These are phyloP conservation scores for Pteropus alecto DNA, from an alignment of 2,113 vertebrate species.

Conservation along the genomic window DNA sequence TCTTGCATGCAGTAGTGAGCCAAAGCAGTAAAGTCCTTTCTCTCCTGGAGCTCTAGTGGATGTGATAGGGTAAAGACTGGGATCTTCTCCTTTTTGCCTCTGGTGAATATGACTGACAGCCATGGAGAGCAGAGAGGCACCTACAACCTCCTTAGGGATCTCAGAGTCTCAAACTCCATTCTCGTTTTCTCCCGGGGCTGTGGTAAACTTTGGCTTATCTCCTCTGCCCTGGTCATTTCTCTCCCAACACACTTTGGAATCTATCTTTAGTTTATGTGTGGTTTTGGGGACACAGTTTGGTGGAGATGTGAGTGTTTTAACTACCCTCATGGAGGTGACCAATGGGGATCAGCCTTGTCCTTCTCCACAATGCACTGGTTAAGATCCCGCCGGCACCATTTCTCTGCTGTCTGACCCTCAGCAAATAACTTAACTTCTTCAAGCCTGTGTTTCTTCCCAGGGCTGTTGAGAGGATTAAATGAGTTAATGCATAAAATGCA, in stretches of 20 bases:
- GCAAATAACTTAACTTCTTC: background rate
- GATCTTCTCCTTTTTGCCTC: background rate
- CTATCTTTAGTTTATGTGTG: background rate
- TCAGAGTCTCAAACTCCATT: background rate
- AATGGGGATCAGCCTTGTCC: background rate
- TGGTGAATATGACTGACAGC: background rate
- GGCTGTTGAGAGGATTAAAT: background rate
- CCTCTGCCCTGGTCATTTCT: background rate
- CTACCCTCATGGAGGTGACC: background rate
- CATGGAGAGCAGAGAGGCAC: background rate
- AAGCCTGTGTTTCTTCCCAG: background rate
- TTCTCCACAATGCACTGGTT: background rate
- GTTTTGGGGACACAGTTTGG: background rate
- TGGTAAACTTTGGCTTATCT: background rate
- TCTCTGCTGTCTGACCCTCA: background rate
- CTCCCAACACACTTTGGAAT: background rate
- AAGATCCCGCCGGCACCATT: background rate
- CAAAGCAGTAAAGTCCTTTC: background rate
- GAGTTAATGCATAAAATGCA: background rate
- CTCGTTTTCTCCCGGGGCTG: rapidly evolving
- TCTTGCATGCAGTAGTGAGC: background rate
- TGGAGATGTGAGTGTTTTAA: background rate
- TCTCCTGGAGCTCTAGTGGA: background rate
- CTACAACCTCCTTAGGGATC: background rate
- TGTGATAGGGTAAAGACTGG: background rate